phyloP scores from a whole-genome alignment of 2,888 invertebrate species.

The Tortrix viridana region DNA sequence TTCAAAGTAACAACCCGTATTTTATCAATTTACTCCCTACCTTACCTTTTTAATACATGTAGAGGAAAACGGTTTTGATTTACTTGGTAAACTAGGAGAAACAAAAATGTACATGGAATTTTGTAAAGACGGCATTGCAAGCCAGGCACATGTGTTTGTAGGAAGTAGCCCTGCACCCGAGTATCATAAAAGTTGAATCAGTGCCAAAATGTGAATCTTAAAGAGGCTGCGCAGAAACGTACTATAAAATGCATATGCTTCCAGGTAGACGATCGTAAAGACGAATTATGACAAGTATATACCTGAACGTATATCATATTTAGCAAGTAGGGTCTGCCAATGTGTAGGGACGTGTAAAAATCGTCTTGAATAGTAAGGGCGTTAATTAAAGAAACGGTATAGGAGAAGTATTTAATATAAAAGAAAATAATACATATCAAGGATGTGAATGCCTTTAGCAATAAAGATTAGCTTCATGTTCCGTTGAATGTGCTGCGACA shows the following conservation, averaged over 20 bases:
- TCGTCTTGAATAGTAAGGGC: not conserved
- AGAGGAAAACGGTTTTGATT: slow-evolving; percentile 27
- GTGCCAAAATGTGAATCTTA: slow-evolving; percentile 52
- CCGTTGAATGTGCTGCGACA: slow-evolving; percentile 55
- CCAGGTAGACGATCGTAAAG: slow-evolving; percentile 39
- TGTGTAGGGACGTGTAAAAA: not conserved
- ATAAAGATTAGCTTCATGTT: slow-evolving; percentile 56
- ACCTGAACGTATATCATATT: slow-evolving; percentile 6
- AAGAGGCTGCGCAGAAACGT: slow-evolving; percentile 46
- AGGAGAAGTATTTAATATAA: not conserved
- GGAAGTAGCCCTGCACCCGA: slow-evolving; percentile 38
- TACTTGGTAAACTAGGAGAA: too few species aligned
- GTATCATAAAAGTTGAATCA: slow-evolving; percentile 54
- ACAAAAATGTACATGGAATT: too few species aligned
- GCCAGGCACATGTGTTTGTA: slow-evolving; percentile 17
- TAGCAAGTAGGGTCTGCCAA: slow-evolving; percentile 10
- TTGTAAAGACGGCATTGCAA: not conserved
- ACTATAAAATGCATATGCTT: slow-evolving; percentile 52
- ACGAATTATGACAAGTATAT: slow-evolving; percentile 19
- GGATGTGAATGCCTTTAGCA: slow-evolving; percentile 41
- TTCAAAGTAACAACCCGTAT: slow-evolving; percentile 42
- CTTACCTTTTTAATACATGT: slow-evolving; percentile 32
- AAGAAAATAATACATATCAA: not conserved
- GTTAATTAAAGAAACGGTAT: too few species aligned
- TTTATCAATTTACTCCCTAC: slow-evolving; percentile 40